Conservation (phyloP, 1,140 invertebrate genomes). For the Tetramorium alpestre region DNA sequence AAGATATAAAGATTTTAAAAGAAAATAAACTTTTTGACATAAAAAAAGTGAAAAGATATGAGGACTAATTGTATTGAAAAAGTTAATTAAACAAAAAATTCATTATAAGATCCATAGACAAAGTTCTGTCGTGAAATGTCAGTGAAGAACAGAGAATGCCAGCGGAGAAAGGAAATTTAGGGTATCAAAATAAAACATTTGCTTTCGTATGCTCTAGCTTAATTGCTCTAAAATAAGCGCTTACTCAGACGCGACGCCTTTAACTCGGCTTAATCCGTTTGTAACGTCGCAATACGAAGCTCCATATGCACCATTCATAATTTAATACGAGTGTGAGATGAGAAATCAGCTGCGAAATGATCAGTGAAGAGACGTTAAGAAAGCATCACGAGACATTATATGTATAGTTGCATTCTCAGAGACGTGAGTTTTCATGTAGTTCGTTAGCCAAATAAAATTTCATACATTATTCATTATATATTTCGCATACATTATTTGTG, state of each 20-base stretch:
- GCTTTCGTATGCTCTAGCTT: constrained; percentile 41
- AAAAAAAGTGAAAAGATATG: neutral
- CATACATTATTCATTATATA: neutral
- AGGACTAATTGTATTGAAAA: neutral
- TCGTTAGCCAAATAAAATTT: neutral
- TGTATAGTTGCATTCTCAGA: neutral
- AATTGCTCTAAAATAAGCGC: constrained; percentile 76
- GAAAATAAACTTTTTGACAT: neutral
- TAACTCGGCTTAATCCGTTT: constrained; percentile 69
- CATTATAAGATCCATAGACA: neutral
- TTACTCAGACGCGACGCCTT: constrained; percentile 68
- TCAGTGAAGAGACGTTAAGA: neutral
- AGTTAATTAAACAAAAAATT: neutral
- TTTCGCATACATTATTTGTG: neutral
- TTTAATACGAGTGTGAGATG: constrained; percentile 4
- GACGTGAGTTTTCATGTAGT: neutral
- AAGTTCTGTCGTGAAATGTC: neutral
- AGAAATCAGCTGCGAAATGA: constrained; percentile 22
- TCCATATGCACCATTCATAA: constrained; percentile 40
- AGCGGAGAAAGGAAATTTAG: neutral
- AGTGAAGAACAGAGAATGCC: neutral
- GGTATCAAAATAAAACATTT: neutral
- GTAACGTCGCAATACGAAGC: constrained; percentile 36
- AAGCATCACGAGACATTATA: neutral
- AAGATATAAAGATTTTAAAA: neutral